Percentiles rank a stretch among this genome's conserved stretches.
phyloP scores from a whole-genome alignment of 2,888 invertebrate species.

The Caenorhabditis angaria region DNA sequence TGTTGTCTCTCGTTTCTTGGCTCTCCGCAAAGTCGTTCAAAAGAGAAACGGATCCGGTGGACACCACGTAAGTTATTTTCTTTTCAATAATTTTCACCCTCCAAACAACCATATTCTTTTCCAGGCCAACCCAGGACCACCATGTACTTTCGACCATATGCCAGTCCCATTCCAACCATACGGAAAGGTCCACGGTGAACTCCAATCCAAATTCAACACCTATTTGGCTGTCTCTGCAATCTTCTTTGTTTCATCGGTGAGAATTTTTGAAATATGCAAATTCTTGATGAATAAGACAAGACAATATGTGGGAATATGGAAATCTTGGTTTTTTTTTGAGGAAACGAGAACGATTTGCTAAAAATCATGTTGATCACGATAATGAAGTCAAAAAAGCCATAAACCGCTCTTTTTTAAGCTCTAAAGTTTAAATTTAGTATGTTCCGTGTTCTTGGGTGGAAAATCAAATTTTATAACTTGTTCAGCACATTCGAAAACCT shows the following conservation, averaged over 20 bases:
- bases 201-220: slow-evolving; percentile 64
- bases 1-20: slow-evolving; percentile 51
- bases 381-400: too few relatives aligned
- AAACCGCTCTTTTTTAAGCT: too few relatives aligned
- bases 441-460: too few relatives aligned
- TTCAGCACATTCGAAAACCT: too few relatives aligned
- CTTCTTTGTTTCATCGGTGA: slow-evolving; percentile 37
- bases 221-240: slow-evolving; percentile 49
- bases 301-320: too few relatives aligned
- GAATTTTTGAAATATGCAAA: not conserved
- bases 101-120: slow-evolving; percentile 4
- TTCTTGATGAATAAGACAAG: too few relatives aligned
- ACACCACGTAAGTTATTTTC: slow-evolving; percentile 36
- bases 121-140: slow-evolving; percentile 62
- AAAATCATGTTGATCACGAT: too few relatives aligned
- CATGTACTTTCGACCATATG: slow-evolving; percentile 58
- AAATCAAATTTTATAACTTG: too few relatives aligned
- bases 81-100: not conserved
- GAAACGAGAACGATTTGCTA: too few relatives aligned
- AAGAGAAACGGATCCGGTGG: slow-evolving; percentile 51
- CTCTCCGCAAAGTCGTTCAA: slow-evolving; percentile 49
- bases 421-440: too few relatives aligned
- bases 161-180: slow-evolving; percentile 62
- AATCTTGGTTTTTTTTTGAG: too few relatives aligned
- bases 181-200: slow-evolving; percentile 63